Conservation (phyloP, 1,140 invertebrate species). For the Nephila pilipes region DNA sequence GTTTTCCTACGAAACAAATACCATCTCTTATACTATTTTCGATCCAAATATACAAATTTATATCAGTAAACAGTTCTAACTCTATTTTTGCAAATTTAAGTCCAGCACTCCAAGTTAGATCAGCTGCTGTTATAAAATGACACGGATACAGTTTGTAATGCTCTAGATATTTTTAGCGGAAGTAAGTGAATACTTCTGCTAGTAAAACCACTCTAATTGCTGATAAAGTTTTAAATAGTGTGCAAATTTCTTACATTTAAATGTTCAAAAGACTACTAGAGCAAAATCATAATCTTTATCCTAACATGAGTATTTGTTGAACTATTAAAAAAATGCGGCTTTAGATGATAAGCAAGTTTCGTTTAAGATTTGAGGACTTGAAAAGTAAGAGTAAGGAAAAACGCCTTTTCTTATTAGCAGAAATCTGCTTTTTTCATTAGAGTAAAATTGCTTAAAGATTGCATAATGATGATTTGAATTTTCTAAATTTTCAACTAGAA, state of each 20-base stretch:
- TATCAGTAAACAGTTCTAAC: background rate
- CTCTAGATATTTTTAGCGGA: background rate
- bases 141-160: background rate
- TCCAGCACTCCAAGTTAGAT: background rate
- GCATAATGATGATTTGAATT: background rate
- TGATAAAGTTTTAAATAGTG: background rate
- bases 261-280: background rate
- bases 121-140: background rate
- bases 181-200: background rate
- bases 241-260: background rate
- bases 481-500: background rate
- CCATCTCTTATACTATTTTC: too few relatives aligned
- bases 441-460: background rate
- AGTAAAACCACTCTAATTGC: background rate
- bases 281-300: background rate
- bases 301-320: background rate
- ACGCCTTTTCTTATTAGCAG: too few relatives aligned
- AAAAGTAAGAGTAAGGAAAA: background rate
- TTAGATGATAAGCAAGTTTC: background rate
- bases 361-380: background rate
- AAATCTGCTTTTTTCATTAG: background rate
- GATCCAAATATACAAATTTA: too few relatives aligned
- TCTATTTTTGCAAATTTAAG: background rate
- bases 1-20: too few relatives aligned
- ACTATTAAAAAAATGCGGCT: background rate